Evolutionary conservation across 2,888 invertebrate genomes (phyloP), one percentile per base, ranked within the genome.

Genomic region (Acrobasis repandana): DNA sequence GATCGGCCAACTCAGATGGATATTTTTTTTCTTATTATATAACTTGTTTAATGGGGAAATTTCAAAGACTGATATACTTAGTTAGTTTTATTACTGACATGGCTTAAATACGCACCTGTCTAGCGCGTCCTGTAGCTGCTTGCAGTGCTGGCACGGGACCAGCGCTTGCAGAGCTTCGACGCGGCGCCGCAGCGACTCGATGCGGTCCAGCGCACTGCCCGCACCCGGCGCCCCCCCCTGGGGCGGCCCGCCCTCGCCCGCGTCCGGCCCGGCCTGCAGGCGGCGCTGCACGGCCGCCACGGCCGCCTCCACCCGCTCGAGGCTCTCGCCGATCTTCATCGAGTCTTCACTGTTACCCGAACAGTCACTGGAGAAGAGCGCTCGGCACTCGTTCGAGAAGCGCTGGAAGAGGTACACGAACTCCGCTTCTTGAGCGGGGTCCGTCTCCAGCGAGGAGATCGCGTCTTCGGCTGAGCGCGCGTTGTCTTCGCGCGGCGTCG

Each of bases 351-450:
- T 92, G 89, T 92, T 86, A 80, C 92, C 85, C 80, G 91, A 88
- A 88, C 91, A 91, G 90, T 92, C 92, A 86, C 90, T 85, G 88
- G 92, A 90, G 88, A 93, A 87, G 81, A 93, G 91, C 83, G 93
- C 90, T 76, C 91, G 89, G 86, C 94, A 95, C 86, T 95, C 94
- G 79, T 88, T 92, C 77, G 93, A 93, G 86, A 93, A 94, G 74
- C 94, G 93, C 80, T 94, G 93, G 87, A 94, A 93, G 73, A 95
- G 93, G 86, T 93, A 95, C 71, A 93, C 92, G 86, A 95, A 95
- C 89, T 95, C 95, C 67, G 94, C 94, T 80, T 94, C 94, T 75
- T 93, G 86, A 69, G 93, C 86, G 74, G 94, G 93, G 84, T 94
- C 93, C 73, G 90, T 89, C 69, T 93, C 93, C 74, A 93, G 82